Conservation (phyloP, 2,113 vertebrate genomes). For the Rhinopomastus cyanomelas region DNA sequence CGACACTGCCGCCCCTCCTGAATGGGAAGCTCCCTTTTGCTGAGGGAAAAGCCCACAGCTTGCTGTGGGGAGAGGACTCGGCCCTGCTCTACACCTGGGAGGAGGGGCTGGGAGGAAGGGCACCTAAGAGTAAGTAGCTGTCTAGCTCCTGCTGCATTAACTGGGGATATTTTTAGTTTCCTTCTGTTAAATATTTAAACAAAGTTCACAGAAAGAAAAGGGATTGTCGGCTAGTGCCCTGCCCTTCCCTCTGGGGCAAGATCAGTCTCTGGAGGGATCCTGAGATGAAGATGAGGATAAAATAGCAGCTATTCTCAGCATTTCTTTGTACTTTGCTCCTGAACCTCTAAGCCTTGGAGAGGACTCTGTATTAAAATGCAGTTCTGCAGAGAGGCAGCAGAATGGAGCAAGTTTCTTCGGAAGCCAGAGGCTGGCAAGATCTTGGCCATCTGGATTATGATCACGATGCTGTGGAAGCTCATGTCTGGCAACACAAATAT, state of each 20-base stretch:
- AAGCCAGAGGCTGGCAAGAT: neutral
- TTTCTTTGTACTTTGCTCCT: slow-evolving; percentile 52
- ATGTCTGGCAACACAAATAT: neutral
- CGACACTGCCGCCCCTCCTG: neutral
- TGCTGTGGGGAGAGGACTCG: neutral
- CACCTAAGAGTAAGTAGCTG: slow-evolving; percentile 12
- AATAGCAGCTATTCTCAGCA: slow-evolving; percentile 57
- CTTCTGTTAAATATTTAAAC: slow-evolving; percentile 72
- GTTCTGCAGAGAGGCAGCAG: slow-evolving; percentile 34
- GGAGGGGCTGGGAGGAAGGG: slow-evolving; percentile 9
- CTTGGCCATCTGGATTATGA: slow-evolving; percentile 46
- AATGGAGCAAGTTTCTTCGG: neutral
- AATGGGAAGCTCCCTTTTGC: neutral
- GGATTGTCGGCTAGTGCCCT: slow-evolving; percentile 53
- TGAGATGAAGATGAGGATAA: slow-evolving; percentile 56
- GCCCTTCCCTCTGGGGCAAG: slow-evolving; percentile 44
- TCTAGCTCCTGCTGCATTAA: slow-evolving; percentile 58
- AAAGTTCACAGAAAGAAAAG: slow-evolving; percentile 51
- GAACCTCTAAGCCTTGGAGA: slow-evolving; percentile 17
- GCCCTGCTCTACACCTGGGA: neutral
- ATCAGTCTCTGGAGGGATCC: slow-evolving; percentile 41
- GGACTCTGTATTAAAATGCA: slow-evolving; percentile 15
- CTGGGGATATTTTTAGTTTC: slow-evolving; percentile 68
- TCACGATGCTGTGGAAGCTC: neutral
- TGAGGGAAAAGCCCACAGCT: neutral